phyloP scores from a whole-genome alignment of 2,888 invertebrate species.

The Eurytoma adleriae region DNA sequence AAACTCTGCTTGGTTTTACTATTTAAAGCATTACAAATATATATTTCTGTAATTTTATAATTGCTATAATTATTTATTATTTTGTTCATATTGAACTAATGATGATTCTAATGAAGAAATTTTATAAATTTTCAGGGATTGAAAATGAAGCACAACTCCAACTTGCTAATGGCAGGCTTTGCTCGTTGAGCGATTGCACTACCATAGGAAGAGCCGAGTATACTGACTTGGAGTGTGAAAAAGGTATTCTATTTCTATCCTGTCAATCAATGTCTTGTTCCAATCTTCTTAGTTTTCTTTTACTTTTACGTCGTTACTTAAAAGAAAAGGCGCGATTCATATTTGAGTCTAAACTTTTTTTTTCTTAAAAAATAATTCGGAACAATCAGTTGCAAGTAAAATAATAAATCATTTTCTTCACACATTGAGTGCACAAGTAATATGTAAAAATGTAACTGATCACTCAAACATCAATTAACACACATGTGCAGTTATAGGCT shows the following conservation, averaged over 20 bases:
- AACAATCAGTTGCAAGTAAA: constrained; percentile 36
- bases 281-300: constrained; percentile 53
- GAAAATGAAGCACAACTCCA: constrained; percentile 58
- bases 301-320: constrained; percentile 45
- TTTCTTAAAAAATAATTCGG: constrained; percentile 18
- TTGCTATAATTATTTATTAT: too few relatives aligned
- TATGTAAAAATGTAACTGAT: constrained; percentile 40
- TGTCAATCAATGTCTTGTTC: constrained; percentile 57
- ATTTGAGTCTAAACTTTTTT: constrained; percentile 29
- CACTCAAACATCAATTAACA: constrained; percentile 24
- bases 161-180: constrained; percentile 32
- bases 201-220: constrained; percentile 66
- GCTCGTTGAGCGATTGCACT: constrained; percentile 33
- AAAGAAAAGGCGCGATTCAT: constrained; percentile 41
- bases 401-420: constrained; percentile 27
- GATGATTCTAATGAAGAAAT: too few relatives aligned
- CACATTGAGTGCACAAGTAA: constrained; percentile 8
- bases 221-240: constrained; percentile 69
- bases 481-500: constrained; percentile 22
- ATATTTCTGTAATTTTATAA: too few relatives aligned
- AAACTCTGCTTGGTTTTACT: too few relatives aligned
- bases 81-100: too few relatives aligned
- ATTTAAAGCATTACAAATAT: too few relatives aligned
- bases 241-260: constrained; percentile 75
- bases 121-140: constrained; percentile 67